A percentile compares a stretch with the other conserved stretches of the same genome.
phyloP scores from a whole-genome alignment of 2,113 vertebrate species.

The Rhagologus leucostigma region DNA sequence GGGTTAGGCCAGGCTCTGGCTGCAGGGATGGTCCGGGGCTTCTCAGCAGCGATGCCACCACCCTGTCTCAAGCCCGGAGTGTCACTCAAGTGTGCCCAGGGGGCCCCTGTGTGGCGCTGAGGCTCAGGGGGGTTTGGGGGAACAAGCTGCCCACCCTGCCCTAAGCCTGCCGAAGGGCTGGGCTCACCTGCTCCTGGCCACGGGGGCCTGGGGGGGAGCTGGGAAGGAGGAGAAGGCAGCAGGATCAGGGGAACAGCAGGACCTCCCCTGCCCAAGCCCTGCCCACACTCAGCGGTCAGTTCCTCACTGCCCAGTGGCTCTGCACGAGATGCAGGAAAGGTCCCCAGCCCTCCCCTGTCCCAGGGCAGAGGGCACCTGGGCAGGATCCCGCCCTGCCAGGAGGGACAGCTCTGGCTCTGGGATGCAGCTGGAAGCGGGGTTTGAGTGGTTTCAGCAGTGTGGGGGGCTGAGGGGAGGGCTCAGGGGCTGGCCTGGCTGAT shows the following conservation, averaged over 20 bases:
- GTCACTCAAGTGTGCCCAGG: not conserved
- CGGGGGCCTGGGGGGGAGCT: not conserved
- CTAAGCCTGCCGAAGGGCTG: not conserved
- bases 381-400: not conserved
- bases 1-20: not conserved
- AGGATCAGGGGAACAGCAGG: not conserved
- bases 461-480: fast-evolving
- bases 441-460: too few species aligned
- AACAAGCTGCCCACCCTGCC: not conserved
- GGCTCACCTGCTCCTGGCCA: not conserved
- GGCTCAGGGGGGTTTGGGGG: not conserved
- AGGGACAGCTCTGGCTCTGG: not conserved
- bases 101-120: not conserved
- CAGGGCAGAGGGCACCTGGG: not conserved
- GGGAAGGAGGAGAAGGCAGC: not conserved
- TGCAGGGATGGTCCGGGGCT: not conserved
- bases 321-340: not conserved
- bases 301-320: not conserved
- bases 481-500: not conserved
- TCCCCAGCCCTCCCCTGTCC: not conserved
- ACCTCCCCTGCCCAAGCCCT: not conserved
- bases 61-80: not conserved
- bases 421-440: too few species aligned
- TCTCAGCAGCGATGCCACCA: not conserved
- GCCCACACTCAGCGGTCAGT: not conserved